Evolutionary conservation across 2,797 vertebrate species (phyloP), one percentile per base, ranked within the genome.

Genomic region (Notamacropus eugenii): DNA sequence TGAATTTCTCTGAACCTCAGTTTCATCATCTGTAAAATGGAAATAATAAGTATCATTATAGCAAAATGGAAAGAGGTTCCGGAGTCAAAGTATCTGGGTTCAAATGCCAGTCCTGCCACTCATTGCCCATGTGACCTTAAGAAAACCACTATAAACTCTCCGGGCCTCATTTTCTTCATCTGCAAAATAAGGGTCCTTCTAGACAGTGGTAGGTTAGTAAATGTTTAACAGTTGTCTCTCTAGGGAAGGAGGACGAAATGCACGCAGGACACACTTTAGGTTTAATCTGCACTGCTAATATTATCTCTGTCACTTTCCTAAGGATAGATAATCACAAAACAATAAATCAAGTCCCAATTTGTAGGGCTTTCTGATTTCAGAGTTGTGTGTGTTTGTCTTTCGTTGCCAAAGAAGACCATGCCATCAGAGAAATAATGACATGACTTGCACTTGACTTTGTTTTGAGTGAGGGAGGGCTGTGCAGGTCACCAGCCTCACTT

Each of bases 91-190:
- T 3, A 3, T 57, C 58, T 93, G 67, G 22, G 29, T 10, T 54
- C 46, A 54, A 54, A 50, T 14, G 91, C 59, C 40, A 13, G 52
- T 27, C 12, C 2, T 9, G 0, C 19, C 27, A 95, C 19, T 46
- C 24, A 93, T 29, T n/a, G 50, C 3, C 27, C 54, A 24, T 58
- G 10, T 74, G 57, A 59, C 40, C 40, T 9, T 74, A 90, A 1
- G 27, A 54, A 91, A 82, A 27, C 55, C 87, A 91, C 34, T 28
- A 9, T 11, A 59, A 59, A 46, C 28, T 94, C 87, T 40, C n/a
- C 82, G 46, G 56, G 52, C 57, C n/a, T 92, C 22, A 91, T 31
- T 59, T 94, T 96, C 93, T 82, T 93, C 95, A 58, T 92, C 54
- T 59, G 14, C 19, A 92, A 93, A 52, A 55, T 19, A 22, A 2